A percentile compares a stretch with the other conserved stretches of the same genome.
These are phyloP conservation scores for Trichogramma evanescens DNA, from an alignment of 2,888 invertebrate species.

Conservation along the genomic window DNA sequence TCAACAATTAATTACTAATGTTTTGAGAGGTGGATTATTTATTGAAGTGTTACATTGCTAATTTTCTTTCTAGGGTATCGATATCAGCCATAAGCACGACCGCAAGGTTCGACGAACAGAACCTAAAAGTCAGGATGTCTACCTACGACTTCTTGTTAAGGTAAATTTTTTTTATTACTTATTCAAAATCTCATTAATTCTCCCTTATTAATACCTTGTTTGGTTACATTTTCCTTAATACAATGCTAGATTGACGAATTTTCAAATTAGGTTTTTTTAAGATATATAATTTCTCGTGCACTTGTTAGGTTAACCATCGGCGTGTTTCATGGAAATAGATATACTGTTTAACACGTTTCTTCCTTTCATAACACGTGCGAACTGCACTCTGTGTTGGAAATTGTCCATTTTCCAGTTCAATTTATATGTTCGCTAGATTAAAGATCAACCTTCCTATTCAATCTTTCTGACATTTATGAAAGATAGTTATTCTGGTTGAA, in stretches of 20 bases:
- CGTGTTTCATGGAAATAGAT: no score
- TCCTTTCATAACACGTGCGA: constrained; percentile 27
- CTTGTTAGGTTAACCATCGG: constrained; percentile 19
- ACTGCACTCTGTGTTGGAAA: constrained; percentile 43
- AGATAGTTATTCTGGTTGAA: constrained; percentile 35
- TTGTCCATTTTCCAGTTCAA: constrained; percentile 34
- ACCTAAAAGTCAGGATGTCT: constrained; percentile 97
- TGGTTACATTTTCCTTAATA: no score
- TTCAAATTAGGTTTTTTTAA: neutral
- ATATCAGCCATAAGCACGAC: constrained; percentile 98
- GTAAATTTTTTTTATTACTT: constrained; percentile 50
- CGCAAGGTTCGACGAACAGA: constrained; percentile 96
- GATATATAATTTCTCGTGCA: neutral
- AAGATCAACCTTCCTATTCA: constrained; percentile 40
- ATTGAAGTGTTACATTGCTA: neutral
- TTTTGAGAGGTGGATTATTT: neutral
- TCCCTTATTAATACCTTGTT: no score
- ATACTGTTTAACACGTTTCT: no score
- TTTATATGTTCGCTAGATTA: constrained; percentile 44
- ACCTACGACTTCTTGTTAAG: constrained; percentile 93
- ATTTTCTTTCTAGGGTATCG: constrained; percentile 87
- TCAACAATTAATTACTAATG: neutral
- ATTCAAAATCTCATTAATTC: no score
- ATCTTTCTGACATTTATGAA: constrained; percentile 26
- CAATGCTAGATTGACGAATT: no score